Percentiles rank a stretch among this genome's conserved stretches.
phyloP scores from a whole-genome alignment of 2,113 vertebrate species.

The Spheniscus mendiculus region DNA sequence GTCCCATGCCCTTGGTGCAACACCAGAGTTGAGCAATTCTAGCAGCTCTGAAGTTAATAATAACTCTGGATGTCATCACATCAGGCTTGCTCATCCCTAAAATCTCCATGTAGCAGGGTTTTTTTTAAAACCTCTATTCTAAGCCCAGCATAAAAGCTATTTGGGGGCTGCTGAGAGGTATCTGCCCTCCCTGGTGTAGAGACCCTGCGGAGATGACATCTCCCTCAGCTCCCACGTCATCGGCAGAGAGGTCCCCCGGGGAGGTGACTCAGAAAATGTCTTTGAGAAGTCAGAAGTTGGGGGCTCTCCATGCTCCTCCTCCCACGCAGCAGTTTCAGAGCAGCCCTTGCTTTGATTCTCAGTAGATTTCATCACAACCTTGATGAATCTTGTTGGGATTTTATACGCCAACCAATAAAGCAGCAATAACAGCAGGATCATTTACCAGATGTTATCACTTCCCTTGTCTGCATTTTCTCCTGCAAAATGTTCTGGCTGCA shows the following conservation, averaged over 20 bases:
- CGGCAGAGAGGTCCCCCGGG: fast-evolving
- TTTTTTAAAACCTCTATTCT: background rate
- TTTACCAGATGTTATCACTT: slow-evolving; percentile 19
- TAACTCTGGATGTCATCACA: background rate
- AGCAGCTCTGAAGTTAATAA: background rate
- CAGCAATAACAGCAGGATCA: background rate
- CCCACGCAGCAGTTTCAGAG: background rate
- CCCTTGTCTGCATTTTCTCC: background rate
- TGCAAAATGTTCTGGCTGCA: background rate
- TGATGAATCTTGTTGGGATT: background rate
- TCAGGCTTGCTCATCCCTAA: background rate
- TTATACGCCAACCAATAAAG: background rate
- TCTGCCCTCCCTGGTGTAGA: background rate
- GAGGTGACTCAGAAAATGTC: background rate
- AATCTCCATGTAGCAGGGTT: background rate
- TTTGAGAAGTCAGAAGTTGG: background rate
- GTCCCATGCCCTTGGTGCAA: background rate
- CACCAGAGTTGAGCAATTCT: background rate
- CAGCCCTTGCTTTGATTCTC: background rate
- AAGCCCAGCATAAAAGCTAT: background rate
- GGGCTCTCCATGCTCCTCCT: background rate
- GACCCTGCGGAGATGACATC: fast-evolving
- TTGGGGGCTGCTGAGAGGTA: background rate
- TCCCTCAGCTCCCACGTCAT: background rate
- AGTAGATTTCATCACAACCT: background rate